Conservation (phyloP, 2,888 invertebrate genomes). For the Hyposoter didymator region DNA sequence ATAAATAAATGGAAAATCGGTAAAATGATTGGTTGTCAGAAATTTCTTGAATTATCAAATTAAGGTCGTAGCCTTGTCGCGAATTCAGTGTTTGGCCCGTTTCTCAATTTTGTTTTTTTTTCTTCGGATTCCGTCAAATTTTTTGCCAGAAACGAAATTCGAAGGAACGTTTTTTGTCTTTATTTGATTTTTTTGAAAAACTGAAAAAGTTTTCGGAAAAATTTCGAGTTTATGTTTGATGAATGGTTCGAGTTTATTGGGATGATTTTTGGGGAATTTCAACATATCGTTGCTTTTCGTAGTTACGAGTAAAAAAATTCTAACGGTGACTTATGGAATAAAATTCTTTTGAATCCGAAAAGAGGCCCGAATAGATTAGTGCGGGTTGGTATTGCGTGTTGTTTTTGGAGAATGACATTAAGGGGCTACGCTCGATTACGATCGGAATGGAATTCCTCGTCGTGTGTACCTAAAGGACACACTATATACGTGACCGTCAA, state of each 20-base stretch:
- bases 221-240: too few relatives aligned
- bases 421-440: slow-evolving; percentile 49
- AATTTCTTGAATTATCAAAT: not conserved
- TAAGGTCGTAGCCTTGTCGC: too few relatives aligned
- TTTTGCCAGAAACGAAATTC: too few relatives aligned
- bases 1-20: not conserved
- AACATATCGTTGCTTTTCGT: not conserved
- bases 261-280: not conserved
- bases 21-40: not conserved
- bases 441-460: slow-evolving; percentile 42
- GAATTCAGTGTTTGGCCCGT: too few relatives aligned
- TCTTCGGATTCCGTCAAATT: too few relatives aligned
- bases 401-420: slow-evolving; percentile 23
- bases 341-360: not conserved
- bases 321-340: not conserved
- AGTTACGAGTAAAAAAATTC: not conserved
- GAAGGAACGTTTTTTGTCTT: too few relatives aligned
- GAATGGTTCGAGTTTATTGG: not conserved
- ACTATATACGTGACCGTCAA: slow-evolving; percentile 39
- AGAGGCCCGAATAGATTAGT: not conserved
- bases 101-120: too few relatives aligned
- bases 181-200: too few relatives aligned
- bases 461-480: slow-evolving; percentile 39
- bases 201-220: too few relatives aligned
- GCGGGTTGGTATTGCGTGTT: not conserved